Percentiles rank a stretch among this genome's conserved stretches.
Evolutionary conservation across 2,888 invertebrate genomes (phyloP).

Genomic region (Stramonita haemastoma): DNA sequence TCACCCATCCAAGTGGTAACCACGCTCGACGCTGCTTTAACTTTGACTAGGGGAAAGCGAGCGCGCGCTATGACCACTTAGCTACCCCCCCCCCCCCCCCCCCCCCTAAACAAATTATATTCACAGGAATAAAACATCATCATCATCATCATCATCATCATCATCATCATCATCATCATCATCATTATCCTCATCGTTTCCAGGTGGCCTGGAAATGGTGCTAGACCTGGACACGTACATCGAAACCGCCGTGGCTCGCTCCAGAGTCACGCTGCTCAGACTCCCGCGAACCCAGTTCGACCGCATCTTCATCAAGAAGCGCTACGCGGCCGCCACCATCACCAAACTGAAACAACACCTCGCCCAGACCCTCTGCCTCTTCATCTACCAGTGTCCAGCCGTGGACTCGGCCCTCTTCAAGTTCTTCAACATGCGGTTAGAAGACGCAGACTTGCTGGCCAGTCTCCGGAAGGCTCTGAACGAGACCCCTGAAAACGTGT

Average conservation of each 20-base stretch:
- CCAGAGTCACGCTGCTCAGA: slow-evolving; percentile 62
- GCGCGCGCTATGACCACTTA: too few relatives aligned
- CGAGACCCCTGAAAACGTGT: slow-evolving; percentile 12
- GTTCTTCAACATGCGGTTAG: slow-evolving; percentile 65
- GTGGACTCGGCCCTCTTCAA: slow-evolving; percentile 58
- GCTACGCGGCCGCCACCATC: slow-evolving; percentile 56
- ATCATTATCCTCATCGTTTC: not conserved
- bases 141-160: too few relatives aligned
- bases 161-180: not conserved
- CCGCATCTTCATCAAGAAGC: slow-evolving; percentile 62
- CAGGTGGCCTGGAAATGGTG: slow-evolving; percentile 63
- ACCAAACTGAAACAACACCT: slow-evolving; percentile 58
- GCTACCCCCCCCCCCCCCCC: too few relatives aligned
- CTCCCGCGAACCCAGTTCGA: slow-evolving; percentile 62
- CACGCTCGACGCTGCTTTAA: too few relatives aligned
- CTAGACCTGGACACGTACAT: slow-evolving; percentile 60
- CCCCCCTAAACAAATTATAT: too few relatives aligned
- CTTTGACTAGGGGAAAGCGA: too few relatives aligned
- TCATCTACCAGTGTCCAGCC: slow-evolving; percentile 62
- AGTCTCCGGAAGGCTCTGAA: slow-evolving; percentile 27
- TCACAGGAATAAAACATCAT: too few relatives aligned
- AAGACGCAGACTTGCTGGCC: slow-evolving; percentile 52
- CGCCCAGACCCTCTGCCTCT: slow-evolving; percentile 61
- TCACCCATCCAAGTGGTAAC: too few relatives aligned
- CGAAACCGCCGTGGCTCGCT: slow-evolving; percentile 61